Evolutionary conservation across 1,140 invertebrate genomes (phyloP).

Genomic region (Palaemon carinicauda): DNA sequence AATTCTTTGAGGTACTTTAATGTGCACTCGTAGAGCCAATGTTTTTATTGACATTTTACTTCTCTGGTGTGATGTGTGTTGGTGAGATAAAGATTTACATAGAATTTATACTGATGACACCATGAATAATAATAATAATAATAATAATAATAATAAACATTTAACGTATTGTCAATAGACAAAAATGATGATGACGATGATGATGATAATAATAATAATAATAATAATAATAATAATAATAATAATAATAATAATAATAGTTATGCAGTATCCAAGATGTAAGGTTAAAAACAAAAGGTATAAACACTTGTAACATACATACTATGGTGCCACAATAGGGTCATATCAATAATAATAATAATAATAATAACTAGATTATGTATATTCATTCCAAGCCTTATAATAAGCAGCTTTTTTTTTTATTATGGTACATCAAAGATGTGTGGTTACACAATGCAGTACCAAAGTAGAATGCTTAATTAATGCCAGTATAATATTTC

Average conservation of each 20-base stretch:
- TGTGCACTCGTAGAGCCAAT: neutral
- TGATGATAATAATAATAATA: neutral
- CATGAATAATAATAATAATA: neutral
- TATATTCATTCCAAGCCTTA: too few relatives aligned
- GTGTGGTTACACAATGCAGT: too few relatives aligned
- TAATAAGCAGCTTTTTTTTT: too few relatives aligned
- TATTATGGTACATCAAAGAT: too few relatives aligned
- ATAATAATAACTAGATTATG: too few relatives aligned
- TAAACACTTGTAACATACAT: too few relatives aligned
- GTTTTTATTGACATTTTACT: neutral
- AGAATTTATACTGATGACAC: neutral
- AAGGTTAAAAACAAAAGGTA: neutral
- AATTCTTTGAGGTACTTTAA: too few relatives aligned
- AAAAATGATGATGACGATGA: neutral
- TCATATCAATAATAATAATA: too few relatives aligned
- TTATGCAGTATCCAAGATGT: neutral
- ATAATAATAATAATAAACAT: neutral
- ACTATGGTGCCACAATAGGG: too few relatives aligned
- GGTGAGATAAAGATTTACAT: neutral
- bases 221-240: neutral
- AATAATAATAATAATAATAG: neutral
- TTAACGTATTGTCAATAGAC: neutral
- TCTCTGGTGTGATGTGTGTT: neutral
- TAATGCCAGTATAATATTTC: too few relatives aligned
- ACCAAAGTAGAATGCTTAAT: too few relatives aligned